Evolutionary conservation across 2,797 vertebrate genomes (phyloP).

Genomic region (Merluccius polli): DNA sequence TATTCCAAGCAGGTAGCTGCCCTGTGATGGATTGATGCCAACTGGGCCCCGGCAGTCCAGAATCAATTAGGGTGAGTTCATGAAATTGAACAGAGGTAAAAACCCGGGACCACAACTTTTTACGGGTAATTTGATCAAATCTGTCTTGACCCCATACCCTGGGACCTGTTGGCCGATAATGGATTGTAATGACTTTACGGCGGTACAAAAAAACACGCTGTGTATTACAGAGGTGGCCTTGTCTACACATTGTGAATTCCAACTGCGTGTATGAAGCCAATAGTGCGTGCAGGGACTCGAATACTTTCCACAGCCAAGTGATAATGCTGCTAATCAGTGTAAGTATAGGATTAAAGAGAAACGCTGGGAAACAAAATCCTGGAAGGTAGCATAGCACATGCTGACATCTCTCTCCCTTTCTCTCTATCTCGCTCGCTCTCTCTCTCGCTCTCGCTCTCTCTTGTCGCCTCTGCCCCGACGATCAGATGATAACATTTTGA

Average conservation of each 20-base stretch:
- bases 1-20: constrained; percentile 45
- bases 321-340: constrained; percentile 16
- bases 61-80: constrained; percentile 69
- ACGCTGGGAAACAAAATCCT: neutral
- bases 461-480: constrained; percentile 31
- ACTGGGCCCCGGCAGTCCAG: constrained; percentile 65
- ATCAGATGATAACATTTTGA: constrained; percentile 64
- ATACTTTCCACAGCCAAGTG: constrained; percentile 11
- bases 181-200: constrained; percentile 39
- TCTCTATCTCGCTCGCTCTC: neutral
- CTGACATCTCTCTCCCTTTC: constrained; percentile 5
- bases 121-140: constrained; percentile 58
- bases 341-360: neutral
- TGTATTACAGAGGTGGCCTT: constrained; percentile 25
- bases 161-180: constrained; percentile 39
- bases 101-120: constrained; percentile 28
- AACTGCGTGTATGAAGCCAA: constrained; percentile 20
- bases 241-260: constrained; percentile 23
- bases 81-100: constrained; percentile 62
- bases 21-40: constrained; percentile 69
- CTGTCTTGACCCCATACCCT: constrained; percentile 33
- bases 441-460: constrained; percentile 1
- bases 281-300: constrained; percentile 5
- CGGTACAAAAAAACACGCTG: constrained; percentile 29
- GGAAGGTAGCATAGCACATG: constrained; percentile 13